Evolutionary conservation across 2,797 vertebrate species (phyloP).

Genomic region (Danio jaintianensis): DNA sequence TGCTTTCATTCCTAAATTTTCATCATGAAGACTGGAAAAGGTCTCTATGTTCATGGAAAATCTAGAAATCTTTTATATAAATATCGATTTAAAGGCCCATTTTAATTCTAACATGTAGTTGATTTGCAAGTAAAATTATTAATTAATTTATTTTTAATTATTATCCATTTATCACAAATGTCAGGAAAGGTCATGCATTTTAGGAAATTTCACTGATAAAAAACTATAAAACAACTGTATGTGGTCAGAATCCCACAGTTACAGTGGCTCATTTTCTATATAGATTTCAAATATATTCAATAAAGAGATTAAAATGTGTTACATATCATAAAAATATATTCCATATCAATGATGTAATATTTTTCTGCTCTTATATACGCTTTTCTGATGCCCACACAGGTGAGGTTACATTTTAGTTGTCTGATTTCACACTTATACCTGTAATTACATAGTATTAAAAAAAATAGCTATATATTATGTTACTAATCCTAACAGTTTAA

Average conservation of each 20-base stretch:
- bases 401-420: constrained; percentile 23
- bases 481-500: constrained; percentile 2
- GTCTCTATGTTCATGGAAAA: background rate
- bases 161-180: background rate
- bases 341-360: background rate
- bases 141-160: background rate
- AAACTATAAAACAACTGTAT: too few relatives aligned
- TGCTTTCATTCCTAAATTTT: background rate
- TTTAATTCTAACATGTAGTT: background rate
- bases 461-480: background rate
- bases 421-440: background rate
- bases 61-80: background rate
- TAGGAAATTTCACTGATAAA: background rate
- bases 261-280: too few relatives aligned
- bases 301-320: background rate
- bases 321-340: too few relatives aligned
- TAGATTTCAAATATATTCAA: background rate
- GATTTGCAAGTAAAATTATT: background rate
- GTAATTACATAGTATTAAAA: background rate
- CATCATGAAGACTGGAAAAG: background rate
- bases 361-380: background rate
- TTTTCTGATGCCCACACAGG: constrained; percentile 22
- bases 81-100: background rate
- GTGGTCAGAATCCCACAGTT: too few relatives aligned
- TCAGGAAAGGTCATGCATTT: background rate